phyloP scores from a whole-genome alignment of 2,113 vertebrate species.

The Aix galericulata region DNA sequence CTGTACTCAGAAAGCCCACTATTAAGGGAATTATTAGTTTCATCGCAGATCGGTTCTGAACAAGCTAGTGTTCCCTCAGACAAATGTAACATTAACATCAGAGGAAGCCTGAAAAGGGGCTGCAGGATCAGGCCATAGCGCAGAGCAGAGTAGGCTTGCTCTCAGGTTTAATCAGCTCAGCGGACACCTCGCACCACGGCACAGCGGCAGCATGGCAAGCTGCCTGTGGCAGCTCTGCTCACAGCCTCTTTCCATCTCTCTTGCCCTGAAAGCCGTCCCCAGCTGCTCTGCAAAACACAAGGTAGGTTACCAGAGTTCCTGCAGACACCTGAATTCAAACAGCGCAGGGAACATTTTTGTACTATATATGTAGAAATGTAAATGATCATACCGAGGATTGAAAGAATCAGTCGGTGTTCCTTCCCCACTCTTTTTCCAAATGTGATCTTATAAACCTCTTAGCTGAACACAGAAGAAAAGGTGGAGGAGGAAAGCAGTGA shows the following conservation, averaged over 20 bases:
- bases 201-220: not conserved
- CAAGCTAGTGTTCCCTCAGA: not conserved
- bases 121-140: not conserved
- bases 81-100: not conserved
- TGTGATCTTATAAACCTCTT: not conserved
- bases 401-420: not conserved
- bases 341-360: not conserved
- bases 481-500: not conserved
- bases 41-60: not conserved
- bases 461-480: not conserved
- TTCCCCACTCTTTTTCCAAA: not conserved
- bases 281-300: accelerated
- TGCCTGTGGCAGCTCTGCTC: not conserved
- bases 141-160: not conserved
- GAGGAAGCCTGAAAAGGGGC: not conserved
- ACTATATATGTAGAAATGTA: not conserved
- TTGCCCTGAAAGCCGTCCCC: accelerated
- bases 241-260: not conserved
- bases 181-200: no score
- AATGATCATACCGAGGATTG: not conserved
- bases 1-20: not conserved
- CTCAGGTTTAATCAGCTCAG: not conserved
- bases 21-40: not conserved
- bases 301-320: not conserved
- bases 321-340: not conserved